Evolutionary conservation across 1,140 invertebrate genomes (phyloP).

Genomic region (Pseudobourletiella spinata): DNA sequence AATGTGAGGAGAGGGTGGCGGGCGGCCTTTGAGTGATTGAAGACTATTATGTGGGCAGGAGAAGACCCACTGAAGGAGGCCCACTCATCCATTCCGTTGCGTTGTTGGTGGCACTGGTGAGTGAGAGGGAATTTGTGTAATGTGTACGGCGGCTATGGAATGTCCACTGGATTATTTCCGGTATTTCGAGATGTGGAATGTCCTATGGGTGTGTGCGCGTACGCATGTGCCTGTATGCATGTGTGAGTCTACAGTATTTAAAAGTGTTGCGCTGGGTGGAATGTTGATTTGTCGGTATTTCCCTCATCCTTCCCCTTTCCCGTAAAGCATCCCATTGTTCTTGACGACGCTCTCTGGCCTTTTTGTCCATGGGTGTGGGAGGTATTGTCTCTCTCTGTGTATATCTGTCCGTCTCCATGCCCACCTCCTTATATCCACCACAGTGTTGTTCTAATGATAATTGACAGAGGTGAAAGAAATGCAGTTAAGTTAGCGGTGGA

Average conservation of each 20-base stretch:
- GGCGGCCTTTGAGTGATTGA: too few species aligned
- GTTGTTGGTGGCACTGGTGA: too few species aligned
- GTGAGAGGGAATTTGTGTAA: too few species aligned
- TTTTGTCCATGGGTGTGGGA: neutral
- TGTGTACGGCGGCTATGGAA: too few species aligned
- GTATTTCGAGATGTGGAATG: neutral
- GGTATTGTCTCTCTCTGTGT: too few species aligned
- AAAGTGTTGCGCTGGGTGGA: neutral
- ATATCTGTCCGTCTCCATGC: too few species aligned
- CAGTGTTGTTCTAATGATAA: slow-evolving; percentile 21
- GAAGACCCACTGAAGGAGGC: too few species aligned
- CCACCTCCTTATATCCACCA: slow-evolving; percentile 14
- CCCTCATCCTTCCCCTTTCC: too few species aligned
- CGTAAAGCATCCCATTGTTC: too few species aligned
- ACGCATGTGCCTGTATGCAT: neutral
- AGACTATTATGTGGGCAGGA: too few species aligned
- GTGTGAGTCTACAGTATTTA: neutral
- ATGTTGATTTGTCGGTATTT: slow-evolving; percentile 7
- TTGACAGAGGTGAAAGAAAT: slow-evolving; percentile 21
- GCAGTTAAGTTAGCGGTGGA: slow-evolving; percentile 7
- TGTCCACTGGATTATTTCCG: slow-evolving; percentile 2
- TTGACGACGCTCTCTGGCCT: neutral
- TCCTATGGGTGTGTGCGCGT: neutral
- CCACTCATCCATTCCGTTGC: too few species aligned
- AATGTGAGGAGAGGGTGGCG: too few species aligned